Evolutionary conservation across 64 coral and sea anemone species (phyloP), one percentile per base, ranked within the genome.

Genomic region (Montipora efflorescens): DNA sequence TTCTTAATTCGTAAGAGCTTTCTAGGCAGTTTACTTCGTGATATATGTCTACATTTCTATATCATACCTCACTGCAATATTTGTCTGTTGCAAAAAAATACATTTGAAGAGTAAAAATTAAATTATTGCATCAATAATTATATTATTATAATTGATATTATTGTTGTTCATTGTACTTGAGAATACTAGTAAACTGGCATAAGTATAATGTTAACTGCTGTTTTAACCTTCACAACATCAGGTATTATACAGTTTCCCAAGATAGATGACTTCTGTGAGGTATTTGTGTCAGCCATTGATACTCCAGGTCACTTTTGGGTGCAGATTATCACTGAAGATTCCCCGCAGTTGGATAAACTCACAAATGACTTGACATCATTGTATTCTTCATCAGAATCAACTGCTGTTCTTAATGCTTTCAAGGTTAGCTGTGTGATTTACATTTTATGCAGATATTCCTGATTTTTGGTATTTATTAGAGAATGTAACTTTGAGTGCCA

Each of bases 271-370:
- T 93, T 79, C 44, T 66, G 43, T 50, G 92, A 67, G 62, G 92
- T 93, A 18, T 93, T 93, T 81, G 82, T 93, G 3, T 93, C 92
- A 70, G 92, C 92, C 45, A 58, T 93, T 12, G 84, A 93, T 20
- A 93, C 67, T 52, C 92, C 92, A 23, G 92, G 76, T 15, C 92
- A 93, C 36, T 93, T 93, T 18, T 93, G 84, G 82, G 84, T 93
- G 50, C 92, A 93, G 61, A 43, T 93, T 2, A 59, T 93, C 8
- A 88, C 83, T n/a, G 62, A 82, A 0, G 92, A 88, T 20, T 85
- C 92, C 16, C 84, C 85, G 1, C 72, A 93, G 5, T 74, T 93
- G 47, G 92, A 93, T 88, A 28, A 67, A 50, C 77, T 93, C 7
- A 88, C 66, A 52, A 50, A 79, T 57, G 62, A 44, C 36, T 75